Base-by-base conservation (phyloP, 2,888 invertebrate species). In the Coelinius sp. region DNA sequence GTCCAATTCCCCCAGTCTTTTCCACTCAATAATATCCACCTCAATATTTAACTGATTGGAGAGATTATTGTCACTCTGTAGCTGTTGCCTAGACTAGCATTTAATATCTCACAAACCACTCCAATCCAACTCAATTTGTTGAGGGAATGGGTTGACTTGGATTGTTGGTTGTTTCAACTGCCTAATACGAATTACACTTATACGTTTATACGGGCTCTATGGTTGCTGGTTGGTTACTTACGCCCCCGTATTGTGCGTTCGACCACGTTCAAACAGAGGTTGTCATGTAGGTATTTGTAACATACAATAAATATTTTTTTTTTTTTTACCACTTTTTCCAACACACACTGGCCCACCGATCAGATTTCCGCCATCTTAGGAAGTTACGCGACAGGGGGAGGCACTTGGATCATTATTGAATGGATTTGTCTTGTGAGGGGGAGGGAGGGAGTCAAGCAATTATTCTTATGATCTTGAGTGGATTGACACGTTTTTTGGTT, bases 191-290 rank as follows among this genome's bases (percentile, higher is more conserved):
- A 59, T 59, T 59, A 59, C 59, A 59, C 59, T 31, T 35, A 31
- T 35, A 35, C 59, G 31, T 31, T 59, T 59, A 27, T 59, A 35
- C 35, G 31, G 59, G 20, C 17, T 59, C 20, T 59, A 59, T 59
- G 59, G 31, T 20, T 49, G 46, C 31, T 59, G 59, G 31, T 20
- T 49, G 46, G 46, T 49, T 59, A 31, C 59, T 59, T 59, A 59
- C 59, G 59, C 59, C 59, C 59, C 59, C 59, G 59, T 59, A 59
- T 59, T 59, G 59, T 31, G 59, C 59, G 59, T 59, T 59, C 59
- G 31, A 59, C 59, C 59, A 35, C 59, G 59, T 59, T 59, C 59
- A 59, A 59, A 59, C 59, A 27, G 59, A 35, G 59, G 35, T 59
- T 59, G 59, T 59, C 59, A 59, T 59, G 59, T 59, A 59, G 35